Evolutionary conservation across 1,140 invertebrate genomes (phyloP).

Genomic region (Pogonus chalceus): DNA sequence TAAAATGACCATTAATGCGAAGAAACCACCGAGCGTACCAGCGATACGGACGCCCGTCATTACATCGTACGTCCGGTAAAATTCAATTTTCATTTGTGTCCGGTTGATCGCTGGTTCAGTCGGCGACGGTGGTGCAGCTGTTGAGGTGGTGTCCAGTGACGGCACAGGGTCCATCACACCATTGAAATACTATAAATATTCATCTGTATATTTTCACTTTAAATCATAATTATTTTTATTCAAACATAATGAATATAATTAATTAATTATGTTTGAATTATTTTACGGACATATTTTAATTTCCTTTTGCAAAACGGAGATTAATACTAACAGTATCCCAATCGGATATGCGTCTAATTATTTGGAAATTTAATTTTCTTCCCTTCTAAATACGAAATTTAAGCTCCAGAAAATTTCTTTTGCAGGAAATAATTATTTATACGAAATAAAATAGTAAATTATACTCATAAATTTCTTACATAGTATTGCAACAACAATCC

Average conservation of each 20-base stretch:
- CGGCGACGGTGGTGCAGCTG: background rate
- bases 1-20: slow-evolving; percentile 75
- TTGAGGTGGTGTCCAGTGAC: slow-evolving; percentile 19
- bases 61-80: slow-evolving; percentile 82
- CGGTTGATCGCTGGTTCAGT: background rate
- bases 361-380: background rate
- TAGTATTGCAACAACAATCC: background rate
- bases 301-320: background rate
- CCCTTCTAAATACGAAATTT: too few relatives aligned
- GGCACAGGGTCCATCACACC: slow-evolving; percentile 9
- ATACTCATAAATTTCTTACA: too few relatives aligned
- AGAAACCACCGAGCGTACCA: slow-evolving; percentile 77
- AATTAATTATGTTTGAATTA: too few relatives aligned
- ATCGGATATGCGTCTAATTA: background rate
- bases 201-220: too few relatives aligned
- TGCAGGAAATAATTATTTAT: too few relatives aligned
- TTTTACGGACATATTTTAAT: too few relatives aligned
- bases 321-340: background rate
- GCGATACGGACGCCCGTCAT: slow-evolving; percentile 85
- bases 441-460: too few relatives aligned
- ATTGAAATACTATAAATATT: background rate
- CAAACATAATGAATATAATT: too few relatives aligned
- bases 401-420: too few relatives aligned
- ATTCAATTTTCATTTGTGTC: slow-evolving; percentile 45
- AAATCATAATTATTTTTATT: too few relatives aligned